A percentile compares a stretch with the other conserved stretches of the same genome.
Conservation (phyloP, 2,113 vertebrate species). For the Rhodinocichla rosea region DNA sequence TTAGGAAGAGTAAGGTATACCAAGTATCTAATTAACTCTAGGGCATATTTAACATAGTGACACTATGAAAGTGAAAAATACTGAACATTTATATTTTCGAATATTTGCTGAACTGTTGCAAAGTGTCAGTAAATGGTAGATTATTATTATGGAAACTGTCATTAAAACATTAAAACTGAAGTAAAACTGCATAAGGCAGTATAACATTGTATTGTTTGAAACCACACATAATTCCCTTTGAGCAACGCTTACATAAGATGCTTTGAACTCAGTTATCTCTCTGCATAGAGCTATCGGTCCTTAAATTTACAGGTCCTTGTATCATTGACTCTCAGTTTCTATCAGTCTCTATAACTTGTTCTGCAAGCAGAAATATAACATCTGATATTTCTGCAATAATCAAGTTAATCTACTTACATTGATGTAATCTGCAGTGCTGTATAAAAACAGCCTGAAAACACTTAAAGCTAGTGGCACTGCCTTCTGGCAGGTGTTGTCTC, state of each 20-base stretch:
- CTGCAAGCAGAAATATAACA: background rate
- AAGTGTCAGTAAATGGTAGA: background rate
- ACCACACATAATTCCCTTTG: background rate
- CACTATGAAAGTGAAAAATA: background rate
- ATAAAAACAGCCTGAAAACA: constrained; percentile 27
- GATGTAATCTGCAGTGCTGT: constrained; percentile 11
- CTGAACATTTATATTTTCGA: background rate
- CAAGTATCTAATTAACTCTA: constrained; percentile 48
- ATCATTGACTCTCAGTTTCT: background rate
- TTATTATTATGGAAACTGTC: background rate
- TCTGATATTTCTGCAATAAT: constrained; percentile 58
- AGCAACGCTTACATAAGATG: background rate
- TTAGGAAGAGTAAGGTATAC: constrained; percentile 54
- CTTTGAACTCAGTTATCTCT: background rate
- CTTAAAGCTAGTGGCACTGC: background rate
- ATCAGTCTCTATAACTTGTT: constrained; percentile 9
- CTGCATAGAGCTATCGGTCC: background rate
- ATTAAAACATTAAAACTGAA: background rate
- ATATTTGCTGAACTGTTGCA: background rate
- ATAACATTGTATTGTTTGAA: background rate
- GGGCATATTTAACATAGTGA: constrained; percentile 38
- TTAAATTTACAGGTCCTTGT: background rate
- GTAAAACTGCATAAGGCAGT: background rate
- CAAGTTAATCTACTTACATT: constrained; percentile 37
- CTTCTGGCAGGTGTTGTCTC: constrained; percentile 36